These are phyloP conservation scores for Elachura formosa DNA, from an alignment of 2,113 vertebrate species.

Conservation along the genomic window DNA sequence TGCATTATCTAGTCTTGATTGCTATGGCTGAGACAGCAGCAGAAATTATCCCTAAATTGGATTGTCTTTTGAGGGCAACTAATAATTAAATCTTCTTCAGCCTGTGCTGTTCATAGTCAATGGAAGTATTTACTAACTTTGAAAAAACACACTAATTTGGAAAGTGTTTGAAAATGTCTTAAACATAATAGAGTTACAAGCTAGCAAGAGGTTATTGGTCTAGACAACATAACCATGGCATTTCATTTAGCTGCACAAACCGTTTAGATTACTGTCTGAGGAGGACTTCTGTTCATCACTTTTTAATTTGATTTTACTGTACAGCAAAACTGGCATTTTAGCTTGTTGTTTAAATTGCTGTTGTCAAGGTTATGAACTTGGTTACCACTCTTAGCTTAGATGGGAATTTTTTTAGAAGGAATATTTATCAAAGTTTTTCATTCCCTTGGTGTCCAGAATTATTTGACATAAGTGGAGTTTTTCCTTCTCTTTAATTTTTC, in stretches of 20 bases:
- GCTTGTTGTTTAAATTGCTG: not conserved
- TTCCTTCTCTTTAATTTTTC: not conserved
- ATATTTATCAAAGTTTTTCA: not conserved
- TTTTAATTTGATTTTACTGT: not conserved
- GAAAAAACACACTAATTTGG: not conserved
- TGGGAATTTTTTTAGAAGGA: not conserved
- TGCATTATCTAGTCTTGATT: not conserved
- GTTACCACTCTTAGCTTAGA: not conserved
- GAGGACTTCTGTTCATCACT: not conserved
- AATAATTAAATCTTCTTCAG: not conserved
- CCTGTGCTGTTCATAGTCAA: not conserved
- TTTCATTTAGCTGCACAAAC: not conserved
- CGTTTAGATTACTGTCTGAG: not conserved
- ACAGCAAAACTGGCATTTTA: not conserved
- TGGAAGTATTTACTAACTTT: not conserved
- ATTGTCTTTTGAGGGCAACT: not conserved
- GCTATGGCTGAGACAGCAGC: not conserved
- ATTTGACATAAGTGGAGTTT: not conserved
- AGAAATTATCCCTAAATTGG: not conserved
- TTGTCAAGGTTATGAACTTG: not conserved
- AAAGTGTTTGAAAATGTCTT: not conserved
- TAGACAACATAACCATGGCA: not conserved
- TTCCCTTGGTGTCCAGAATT: not conserved
- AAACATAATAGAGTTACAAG: not conserved
- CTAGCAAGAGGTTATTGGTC: not conserved